These are phyloP conservation scores for Sebastes diploproa DNA, from an alignment of 2,797 vertebrate species.

Conservation along the genomic window DNA sequence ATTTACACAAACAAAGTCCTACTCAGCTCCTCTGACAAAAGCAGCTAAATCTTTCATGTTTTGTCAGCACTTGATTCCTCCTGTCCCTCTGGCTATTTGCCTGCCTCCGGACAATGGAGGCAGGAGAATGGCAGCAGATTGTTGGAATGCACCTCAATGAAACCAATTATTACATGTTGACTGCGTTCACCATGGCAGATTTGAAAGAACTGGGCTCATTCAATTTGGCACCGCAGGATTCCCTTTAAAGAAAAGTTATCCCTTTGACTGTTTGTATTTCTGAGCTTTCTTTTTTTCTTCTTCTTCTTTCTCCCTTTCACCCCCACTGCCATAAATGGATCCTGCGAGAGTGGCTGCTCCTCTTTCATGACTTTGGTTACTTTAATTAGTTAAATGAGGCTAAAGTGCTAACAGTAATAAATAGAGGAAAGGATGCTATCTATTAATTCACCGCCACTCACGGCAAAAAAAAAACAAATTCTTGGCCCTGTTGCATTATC, in stretches of 20 bases:
- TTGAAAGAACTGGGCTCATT: conserved; percentile 99
- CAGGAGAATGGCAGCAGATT: conserved; percentile 99
- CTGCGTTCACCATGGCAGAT: conserved; percentile 99
- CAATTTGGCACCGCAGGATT: conserved; percentile 98
- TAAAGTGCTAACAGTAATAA: conserved; percentile 78
- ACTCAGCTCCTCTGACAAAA: conserved; percentile 99
- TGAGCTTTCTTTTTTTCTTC: conserved; percentile 88
- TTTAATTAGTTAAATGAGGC: conserved; percentile 98
- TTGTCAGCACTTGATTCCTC: conserved; percentile 99
- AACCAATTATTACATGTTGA: conserved; percentile 99
- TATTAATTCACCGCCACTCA: conserved; percentile 52
- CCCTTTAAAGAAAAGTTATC: conserved; percentile 99
- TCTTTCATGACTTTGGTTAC: conserved; percentile 96
- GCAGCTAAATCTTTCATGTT: conserved; percentile 99
- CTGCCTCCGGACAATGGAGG: conserved; percentile 96
- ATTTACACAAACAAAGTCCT: conserved; percentile 99
- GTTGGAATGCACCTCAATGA: conserved; percentile 99
- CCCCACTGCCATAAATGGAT: conserved; percentile 93
- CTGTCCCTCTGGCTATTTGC: conserved; percentile 99
- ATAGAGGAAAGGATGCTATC: conserved; percentile 53
- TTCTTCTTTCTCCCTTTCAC: conserved; percentile 55
- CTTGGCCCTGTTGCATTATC: not conserved
- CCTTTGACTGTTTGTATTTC: conserved; percentile 99
- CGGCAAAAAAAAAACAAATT: not conserved
- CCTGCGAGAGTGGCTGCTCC: conserved; percentile 89